A percentile compares a stretch with the other conserved stretches of the same genome.
phyloP scores from a whole-genome alignment of 2,888 invertebrate species.

The Epistrophe grossulariae region DNA sequence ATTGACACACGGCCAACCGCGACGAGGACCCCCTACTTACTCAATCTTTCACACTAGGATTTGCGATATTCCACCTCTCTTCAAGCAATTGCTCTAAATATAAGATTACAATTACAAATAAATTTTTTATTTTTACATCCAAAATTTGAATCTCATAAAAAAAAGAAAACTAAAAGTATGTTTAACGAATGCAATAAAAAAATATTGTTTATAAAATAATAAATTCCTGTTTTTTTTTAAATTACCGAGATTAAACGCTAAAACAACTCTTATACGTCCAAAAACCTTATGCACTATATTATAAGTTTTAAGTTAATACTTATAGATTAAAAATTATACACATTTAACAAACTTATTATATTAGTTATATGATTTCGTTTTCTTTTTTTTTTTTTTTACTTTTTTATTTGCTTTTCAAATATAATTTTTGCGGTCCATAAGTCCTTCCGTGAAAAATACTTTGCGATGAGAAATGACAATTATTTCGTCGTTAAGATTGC shows the following conservation, averaged over 20 bases:
- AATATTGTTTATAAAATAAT: background rate
- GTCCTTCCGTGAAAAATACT: constrained; percentile 79
- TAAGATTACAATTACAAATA: no score
- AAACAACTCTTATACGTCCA: background rate
- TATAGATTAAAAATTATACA: constrained; percentile 29
- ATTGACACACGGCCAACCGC: no score
- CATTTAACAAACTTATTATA: constrained; percentile 43
- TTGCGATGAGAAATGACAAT: constrained; percentile 79
- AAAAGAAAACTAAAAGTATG: background rate
- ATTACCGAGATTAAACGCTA: background rate
- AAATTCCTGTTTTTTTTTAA: background rate
- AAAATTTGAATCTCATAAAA: background rate
- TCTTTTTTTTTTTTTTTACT: background rate
- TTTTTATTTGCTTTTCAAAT: constrained; percentile 14
- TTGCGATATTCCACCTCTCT: no score
- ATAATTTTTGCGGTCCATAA: constrained; percentile 64
- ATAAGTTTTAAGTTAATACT: constrained; percentile 16
- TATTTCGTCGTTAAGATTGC: constrained; percentile 82
- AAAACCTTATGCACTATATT: constrained; percentile 29
- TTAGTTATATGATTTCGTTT: constrained; percentile 75
- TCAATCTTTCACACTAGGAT: no score
- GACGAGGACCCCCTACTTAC: no score
- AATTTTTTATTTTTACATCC: background rate
- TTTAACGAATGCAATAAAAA: background rate
- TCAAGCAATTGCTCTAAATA: no score